Base-by-base conservation (phyloP, 2,113 vertebrate genomes). In the Heterocephalus glaber region DNA sequence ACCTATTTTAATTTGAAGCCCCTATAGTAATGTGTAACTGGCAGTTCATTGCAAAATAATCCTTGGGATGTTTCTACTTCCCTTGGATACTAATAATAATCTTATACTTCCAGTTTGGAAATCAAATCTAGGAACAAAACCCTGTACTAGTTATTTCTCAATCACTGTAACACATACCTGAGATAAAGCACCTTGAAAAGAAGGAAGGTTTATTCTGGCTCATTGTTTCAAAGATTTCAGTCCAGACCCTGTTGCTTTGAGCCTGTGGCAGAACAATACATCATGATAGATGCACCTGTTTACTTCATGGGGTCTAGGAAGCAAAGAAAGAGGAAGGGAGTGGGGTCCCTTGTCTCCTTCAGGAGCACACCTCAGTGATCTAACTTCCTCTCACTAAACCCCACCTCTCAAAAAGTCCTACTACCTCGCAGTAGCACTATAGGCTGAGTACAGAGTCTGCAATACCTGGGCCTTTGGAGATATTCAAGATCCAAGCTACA, bases 1-100 rank as follows among this genome's bases (percentile, higher is more conserved):
- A 47, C 81, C 92, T 95, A 58, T 90, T 74, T 33, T 89, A 70
- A 88, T 26, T n/a, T 84, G 44, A 91, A 95, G 83, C 49, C 19
- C 14, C 30, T 72, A 12, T 65, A 49, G 65, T 54, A 87, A 41
- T 89, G 79, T 63, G 41, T 86, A n/a, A 85, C 24, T 56, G 44
- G 47, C 63, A 65, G 4, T 44, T 82, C 56, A 79, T 56, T 82
- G 33, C 81, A 83, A 80, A 92, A 56, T 74, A 80, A 81, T 58
- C 65, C 47, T 58, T 24, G 3, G 41, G 77, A 63, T 70, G 20
- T 84, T 56, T 90, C 44, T 65, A 0, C 63, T 65, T 95, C 72
- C 72, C 60, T 79, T 54, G 70, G 19, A 38, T 61, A 35, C 72
- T 89, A n/a, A 33, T 82, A 49, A 84, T 83, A 61, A 84, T 72